These are phyloP conservation scores for Seriola quinqueradiata DNA, from an alignment of 2,113 vertebrate species.

Conservation along the genomic window DNA sequence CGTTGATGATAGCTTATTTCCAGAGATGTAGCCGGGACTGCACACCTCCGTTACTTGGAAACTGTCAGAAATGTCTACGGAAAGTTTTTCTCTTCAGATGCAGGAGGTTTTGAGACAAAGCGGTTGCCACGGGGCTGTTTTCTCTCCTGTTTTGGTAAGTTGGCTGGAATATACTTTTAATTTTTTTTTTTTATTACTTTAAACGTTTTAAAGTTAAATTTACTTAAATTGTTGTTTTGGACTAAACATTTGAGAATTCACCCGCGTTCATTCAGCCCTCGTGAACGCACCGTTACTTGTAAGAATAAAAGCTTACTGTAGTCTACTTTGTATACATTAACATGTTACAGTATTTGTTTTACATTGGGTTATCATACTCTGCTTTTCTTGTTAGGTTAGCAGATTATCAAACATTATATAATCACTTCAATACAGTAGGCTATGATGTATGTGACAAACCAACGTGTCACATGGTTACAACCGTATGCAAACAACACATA, in stretches of 20 bases:
- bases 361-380: background rate
- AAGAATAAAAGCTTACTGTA: background rate
- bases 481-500: background rate
- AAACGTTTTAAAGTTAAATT: background rate
- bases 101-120: conserved; percentile 62
- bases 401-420: conserved; percentile 14
- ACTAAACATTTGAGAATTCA: background rate
- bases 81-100: conserved; percentile 67
- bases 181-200: too few species aligned
- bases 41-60: conserved; percentile 55
- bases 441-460: background rate
- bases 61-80: conserved; percentile 29
- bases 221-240: too few species aligned
- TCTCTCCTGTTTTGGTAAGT: conserved; percentile 55
- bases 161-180: background rate
- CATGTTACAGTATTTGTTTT: background rate
- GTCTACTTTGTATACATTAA: background rate
- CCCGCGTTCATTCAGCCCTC: background rate
- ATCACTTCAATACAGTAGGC: background rate
- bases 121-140: conserved; percentile 29
- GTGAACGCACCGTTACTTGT: background rate
- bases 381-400: background rate
- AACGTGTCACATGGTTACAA: background rate
- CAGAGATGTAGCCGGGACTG: conserved; percentile 39
- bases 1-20: conserved; percentile 36